Evolutionary conservation across 2,113 vertebrate genomes (phyloP).

Genomic region (Hydropotes inermis): DNA sequence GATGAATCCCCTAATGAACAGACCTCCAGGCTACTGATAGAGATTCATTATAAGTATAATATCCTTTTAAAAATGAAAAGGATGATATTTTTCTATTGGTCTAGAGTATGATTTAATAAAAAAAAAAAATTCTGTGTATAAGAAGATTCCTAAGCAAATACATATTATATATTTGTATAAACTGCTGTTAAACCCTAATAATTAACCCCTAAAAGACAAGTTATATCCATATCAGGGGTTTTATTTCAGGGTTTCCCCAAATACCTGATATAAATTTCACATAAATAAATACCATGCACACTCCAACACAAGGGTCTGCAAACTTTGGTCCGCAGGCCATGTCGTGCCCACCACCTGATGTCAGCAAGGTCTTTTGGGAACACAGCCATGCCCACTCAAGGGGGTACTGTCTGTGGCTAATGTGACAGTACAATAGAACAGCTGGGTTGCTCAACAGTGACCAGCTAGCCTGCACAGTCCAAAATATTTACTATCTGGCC

Average conservation of each 20-base stretch:
- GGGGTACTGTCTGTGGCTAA: background rate
- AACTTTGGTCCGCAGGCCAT: background rate
- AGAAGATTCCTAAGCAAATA: background rate
- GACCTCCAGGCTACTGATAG: constrained; percentile 13
- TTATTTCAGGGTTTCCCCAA: background rate
- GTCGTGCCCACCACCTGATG: background rate
- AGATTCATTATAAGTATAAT: background rate
- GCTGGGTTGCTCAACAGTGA: background rate
- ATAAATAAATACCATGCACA: background rate
- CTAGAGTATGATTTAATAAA: background rate
- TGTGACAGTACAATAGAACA: background rate
- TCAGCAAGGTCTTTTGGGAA: background rate
- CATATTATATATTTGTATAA: background rate
- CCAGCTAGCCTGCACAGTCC: background rate
- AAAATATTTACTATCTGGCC: background rate
- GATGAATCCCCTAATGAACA: constrained; percentile 22
- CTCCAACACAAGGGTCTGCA: background rate
- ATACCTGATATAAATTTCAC: background rate
- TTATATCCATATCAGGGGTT: background rate
- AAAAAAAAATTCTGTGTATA: background rate
- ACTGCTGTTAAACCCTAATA: background rate
- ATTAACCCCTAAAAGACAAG: background rate
- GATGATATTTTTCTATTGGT: background rate
- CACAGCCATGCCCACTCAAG: background rate
- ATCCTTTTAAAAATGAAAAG: constrained; percentile 23